phyloP scores from a whole-genome alignment of 2,797 vertebrate species.

The Clarias fuscus region DNA sequence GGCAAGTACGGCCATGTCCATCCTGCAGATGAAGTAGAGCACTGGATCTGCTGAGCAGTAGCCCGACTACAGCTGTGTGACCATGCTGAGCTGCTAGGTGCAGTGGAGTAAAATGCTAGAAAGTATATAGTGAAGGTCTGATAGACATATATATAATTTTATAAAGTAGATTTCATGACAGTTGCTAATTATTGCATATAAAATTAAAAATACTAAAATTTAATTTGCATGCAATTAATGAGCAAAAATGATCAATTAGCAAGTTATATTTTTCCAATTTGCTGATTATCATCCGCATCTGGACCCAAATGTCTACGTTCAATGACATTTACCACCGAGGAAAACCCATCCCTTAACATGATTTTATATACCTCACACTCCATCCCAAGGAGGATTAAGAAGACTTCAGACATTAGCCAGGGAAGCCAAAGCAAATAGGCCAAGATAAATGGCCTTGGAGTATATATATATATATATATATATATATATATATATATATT shows the following conservation, averaged over 20 bases:
- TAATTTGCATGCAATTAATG: background rate
- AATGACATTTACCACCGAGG: no score
- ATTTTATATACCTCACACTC: no score
- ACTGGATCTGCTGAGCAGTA: conserved; percentile 66
- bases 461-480: no score
- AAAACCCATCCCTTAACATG: no score
- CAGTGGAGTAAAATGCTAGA: conserved; percentile 64
- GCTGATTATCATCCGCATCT: background rate
- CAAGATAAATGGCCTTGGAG: no score
- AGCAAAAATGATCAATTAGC: background rate
- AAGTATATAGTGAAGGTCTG: background rate
- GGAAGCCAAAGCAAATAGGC: no score
- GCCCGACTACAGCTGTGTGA: conserved; percentile 64
- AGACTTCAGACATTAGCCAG: no score
- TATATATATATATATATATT: no score
- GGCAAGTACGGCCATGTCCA: conserved; percentile 61
- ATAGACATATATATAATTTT: background rate
- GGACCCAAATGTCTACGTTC: no score
- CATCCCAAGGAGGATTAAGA: no score
- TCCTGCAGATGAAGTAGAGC: conserved; percentile 64
- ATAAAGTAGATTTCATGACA: background rate
- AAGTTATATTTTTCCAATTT: background rate
- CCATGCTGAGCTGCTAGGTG: conserved; percentile 67
- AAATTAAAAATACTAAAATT: background rate
- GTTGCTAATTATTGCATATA: background rate